Percentiles rank a stretch among this genome's conserved stretches.
Conservation (phyloP, 2,113 vertebrate species). For the Lepisosteus oculatus region DNA sequence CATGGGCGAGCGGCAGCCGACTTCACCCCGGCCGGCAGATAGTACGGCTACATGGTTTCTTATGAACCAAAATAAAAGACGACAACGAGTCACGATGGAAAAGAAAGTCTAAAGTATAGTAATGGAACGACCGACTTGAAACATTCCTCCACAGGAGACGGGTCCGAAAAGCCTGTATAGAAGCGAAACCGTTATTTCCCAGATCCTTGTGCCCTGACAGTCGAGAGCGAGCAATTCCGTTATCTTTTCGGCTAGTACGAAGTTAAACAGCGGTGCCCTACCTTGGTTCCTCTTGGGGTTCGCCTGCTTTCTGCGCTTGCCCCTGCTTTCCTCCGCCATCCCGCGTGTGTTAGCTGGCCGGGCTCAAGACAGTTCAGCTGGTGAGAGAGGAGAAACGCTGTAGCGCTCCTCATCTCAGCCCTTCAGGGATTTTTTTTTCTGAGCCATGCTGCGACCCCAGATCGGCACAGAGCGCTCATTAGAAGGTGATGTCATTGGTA, state of each 20-base stretch:
- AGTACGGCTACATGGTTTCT: too few species aligned
- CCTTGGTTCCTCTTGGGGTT: slow-evolving; percentile 72
- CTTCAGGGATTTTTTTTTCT: slow-evolving; percentile 50
- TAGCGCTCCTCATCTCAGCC: slow-evolving; percentile 52
- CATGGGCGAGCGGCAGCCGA: too few species aligned
- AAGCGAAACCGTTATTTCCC: too few species aligned
- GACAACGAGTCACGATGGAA: too few species aligned
- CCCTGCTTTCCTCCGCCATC: slow-evolving; percentile 71
- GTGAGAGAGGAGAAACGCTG: slow-evolving; percentile 44
- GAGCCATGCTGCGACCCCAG: slow-evolving; percentile 46
- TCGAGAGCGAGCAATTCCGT: too few species aligned
- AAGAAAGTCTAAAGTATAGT: too few species aligned
- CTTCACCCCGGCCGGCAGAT: too few species aligned
- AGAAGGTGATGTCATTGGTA: slow-evolving; percentile 64
- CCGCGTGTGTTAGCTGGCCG: slow-evolving; percentile 22
- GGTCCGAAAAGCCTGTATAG: too few species aligned
- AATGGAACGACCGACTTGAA: too few species aligned
- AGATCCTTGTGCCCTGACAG: too few species aligned
- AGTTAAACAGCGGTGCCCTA: slow-evolving; percentile 38
- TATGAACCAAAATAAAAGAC: too few species aligned
- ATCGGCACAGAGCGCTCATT: slow-evolving; percentile 44
- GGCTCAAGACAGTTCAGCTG: slow-evolving; percentile 18
- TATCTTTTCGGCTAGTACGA: not conserved
- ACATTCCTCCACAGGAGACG: too few species aligned
- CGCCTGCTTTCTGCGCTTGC: slow-evolving; percentile 74